These are phyloP conservation scores for Tapirus indicus DNA, from an alignment of 2,797 vertebrate species.

Conservation along the genomic window DNA sequence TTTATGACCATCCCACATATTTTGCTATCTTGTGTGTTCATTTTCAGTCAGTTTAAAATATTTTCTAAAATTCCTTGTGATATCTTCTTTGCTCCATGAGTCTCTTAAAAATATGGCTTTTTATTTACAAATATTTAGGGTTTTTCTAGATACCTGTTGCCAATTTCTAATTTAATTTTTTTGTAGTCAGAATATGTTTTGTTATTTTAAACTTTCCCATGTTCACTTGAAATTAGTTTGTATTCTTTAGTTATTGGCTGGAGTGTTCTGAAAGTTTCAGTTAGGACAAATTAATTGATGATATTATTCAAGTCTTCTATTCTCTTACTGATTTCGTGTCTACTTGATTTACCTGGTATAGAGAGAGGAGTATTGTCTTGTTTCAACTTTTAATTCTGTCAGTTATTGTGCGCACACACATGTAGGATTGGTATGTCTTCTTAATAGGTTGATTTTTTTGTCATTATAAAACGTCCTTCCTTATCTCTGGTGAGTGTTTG, in stretches of 20 bases:
- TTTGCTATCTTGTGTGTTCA: neutral
- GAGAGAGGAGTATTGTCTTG: neutral
- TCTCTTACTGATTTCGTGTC: neutral
- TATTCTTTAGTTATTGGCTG: neutral
- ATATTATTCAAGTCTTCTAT: neutral
- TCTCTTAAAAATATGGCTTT: neutral
- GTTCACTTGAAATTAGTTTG: neutral
- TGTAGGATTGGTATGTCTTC: neutral
- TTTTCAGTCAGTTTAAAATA: neutral
- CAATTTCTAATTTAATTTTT: conserved; percentile 2
- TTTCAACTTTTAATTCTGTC: neutral
- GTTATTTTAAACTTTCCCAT: neutral
- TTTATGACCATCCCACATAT: neutral
- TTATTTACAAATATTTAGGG: neutral
- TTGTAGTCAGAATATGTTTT: neutral
- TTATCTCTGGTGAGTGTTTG: neutral
- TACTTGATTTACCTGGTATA: neutral
- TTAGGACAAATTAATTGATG: neutral
- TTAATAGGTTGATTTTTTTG: neutral
- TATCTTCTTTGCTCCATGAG: neutral
- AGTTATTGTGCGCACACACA: neutral
- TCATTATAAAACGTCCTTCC: neutral
- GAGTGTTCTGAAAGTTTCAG: neutral
- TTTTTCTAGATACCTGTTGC: neutral
- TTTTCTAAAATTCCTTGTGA: neutral